phyloP scores from a whole-genome alignment of 2,888 invertebrate genomes.

The Nephrocerus scutellatus region DNA sequence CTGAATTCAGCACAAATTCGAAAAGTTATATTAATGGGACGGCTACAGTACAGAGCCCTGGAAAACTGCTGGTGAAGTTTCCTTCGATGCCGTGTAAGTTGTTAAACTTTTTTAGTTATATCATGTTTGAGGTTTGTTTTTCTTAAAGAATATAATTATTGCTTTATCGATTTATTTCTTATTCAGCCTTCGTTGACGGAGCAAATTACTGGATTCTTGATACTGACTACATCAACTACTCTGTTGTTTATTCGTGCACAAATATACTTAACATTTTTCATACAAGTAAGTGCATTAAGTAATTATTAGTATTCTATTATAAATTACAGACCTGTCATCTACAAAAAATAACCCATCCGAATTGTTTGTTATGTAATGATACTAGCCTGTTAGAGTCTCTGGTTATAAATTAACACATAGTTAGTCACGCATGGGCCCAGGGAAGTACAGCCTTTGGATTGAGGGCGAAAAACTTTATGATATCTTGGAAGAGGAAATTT shows the following conservation, averaged over 20 bases:
- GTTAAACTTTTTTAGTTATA: not conserved
- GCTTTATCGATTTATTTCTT: constrained; percentile 6
- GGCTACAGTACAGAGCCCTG: constrained; percentile 24
- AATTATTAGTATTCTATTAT: too few species aligned
- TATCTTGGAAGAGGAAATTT: too few species aligned
- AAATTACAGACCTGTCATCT: too few species aligned
- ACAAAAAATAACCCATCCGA: too few species aligned
- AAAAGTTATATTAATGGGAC: constrained; percentile 24
- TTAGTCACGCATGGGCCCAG: too few species aligned
- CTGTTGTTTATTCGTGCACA: constrained; percentile 56
- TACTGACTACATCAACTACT: constrained; percentile 55
- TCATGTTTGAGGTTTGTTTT: not conserved
- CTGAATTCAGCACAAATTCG: constrained; percentile 22
- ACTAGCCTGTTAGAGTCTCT: too few species aligned
- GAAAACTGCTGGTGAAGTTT: constrained; percentile 27
- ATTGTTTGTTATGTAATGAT: too few species aligned
- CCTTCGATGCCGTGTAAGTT: constrained; percentile 24
- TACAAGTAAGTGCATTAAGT: constrained; percentile 30
- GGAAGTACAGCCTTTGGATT: too few species aligned
- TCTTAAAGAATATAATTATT: not conserved
- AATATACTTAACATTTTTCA: constrained; percentile 25
- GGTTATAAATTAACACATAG: too few species aligned
- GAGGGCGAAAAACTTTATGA: too few species aligned
- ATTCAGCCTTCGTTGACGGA: constrained; percentile 21
- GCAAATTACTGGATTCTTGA: constrained; percentile 54